Evolutionary conservation across 2,113 vertebrate genomes (phyloP), one percentile per base, ranked within the genome.

Genomic region (Serilophus lunatus): DNA sequence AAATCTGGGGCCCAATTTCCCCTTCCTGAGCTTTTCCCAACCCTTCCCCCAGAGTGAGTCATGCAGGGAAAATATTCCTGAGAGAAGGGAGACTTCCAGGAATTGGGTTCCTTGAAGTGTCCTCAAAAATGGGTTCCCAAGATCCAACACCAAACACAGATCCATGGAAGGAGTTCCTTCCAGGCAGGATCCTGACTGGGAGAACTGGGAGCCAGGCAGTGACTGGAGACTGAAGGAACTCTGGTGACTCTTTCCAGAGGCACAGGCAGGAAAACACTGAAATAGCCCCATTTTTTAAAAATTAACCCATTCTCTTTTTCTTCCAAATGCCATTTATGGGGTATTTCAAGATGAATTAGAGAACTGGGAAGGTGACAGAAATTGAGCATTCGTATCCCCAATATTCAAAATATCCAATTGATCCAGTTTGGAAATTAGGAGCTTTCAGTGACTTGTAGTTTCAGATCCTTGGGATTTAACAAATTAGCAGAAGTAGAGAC

Each of bases 331-430:
- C 3, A 15, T 53, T 85, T 68, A 18, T 3, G 16, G 54, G 12
- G 3, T 8, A 22, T 20, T 70, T 63, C 9, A 42, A 60, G 40
- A 3, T 23, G 54, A 16, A 35, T 66, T 38, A 72, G 15, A 69
- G 15, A 66, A 38, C 18, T 18, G 18, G 0, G 42, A 6, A 6
- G n/a, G 20, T 22, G 36, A 40, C 0, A 1, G 19, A 35, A 74
- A 63, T 2, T 0, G 5, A 71, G 10, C 20, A 29, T 47, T 47
- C 22, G 19, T 47, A 22, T 47, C 45, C 20, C 45, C 45, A 47
- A 47, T 47, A 44, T 44, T 44, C 44, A 44, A 44, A 38, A 17
- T 13, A 45, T 69, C 35, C 28, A 25, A 16, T 5, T 47, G 38
- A 29, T 6, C 44, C 26, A 20, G 3, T 40, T 49, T 59, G 40